A percentile compares a stretch with the other conserved stretches of the same genome.
Conservation (phyloP, 1,140 invertebrate genomes). For the Argopecten irradians region DNA sequence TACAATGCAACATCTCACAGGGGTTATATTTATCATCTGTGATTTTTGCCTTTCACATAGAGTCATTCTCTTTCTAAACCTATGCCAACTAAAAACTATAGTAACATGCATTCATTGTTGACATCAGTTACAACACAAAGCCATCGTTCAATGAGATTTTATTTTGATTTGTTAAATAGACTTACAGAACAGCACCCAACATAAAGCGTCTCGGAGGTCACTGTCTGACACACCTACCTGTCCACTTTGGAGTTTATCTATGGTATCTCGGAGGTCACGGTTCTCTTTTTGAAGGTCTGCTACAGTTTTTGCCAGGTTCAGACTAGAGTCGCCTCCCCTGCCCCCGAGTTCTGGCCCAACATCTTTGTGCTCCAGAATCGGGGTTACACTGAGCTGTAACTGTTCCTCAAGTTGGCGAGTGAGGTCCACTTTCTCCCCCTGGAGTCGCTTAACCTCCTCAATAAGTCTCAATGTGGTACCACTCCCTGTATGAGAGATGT, state of each 20-base stretch:
- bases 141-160: too few species aligned
- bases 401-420: conserved; percentile 50
- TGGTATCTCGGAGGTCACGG: conserved; percentile 26
- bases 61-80: too few species aligned
- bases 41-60: too few species aligned
- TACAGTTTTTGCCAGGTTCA: conserved; percentile 29
- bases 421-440: conserved; percentile 65
- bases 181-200: too few species aligned
- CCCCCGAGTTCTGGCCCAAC: background rate
- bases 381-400: background rate
- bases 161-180: too few species aligned
- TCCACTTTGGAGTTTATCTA: conserved; percentile 1
- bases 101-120: too few species aligned
- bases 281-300: conserved; percentile 42
- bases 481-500: background rate
- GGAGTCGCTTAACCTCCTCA: conserved; percentile 59
- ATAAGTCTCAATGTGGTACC: conserved; percentile 48
- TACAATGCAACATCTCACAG: too few species aligned
- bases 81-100: too few species aligned
- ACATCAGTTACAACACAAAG: too few species aligned
- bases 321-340: background rate
- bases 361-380: background rate
- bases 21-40: too few species aligned
- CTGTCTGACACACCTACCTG: background rate
- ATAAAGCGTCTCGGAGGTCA: too few species aligned